Percentiles rank a stretch among this genome's conserved stretches.
phyloP scores from a whole-genome alignment of 2,797 vertebrate species.

The Galaxias olidus region DNA sequence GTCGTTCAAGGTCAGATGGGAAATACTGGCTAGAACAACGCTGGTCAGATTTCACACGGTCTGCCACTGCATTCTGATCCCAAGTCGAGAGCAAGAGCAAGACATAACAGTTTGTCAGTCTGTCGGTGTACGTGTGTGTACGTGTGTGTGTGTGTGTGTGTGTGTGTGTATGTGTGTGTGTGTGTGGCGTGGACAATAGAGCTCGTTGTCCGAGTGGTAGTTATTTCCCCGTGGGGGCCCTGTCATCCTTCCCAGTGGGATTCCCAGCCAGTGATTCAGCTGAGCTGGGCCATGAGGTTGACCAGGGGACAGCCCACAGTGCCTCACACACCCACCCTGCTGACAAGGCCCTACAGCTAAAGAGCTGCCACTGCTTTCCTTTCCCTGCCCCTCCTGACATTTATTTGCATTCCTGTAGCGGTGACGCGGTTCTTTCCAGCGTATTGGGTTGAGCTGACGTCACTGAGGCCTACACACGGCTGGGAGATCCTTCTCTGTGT shows the following conservation, averaged over 20 bases:
- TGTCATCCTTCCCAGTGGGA: slow-evolving; percentile 13
- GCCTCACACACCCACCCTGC: neutral
- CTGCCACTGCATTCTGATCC: neutral
- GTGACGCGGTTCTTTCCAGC: too few species aligned
- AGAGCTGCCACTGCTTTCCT: too few species aligned
- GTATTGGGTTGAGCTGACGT: too few species aligned
- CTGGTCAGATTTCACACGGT: neutral
- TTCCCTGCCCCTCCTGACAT: too few species aligned
- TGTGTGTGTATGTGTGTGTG: too few species aligned
- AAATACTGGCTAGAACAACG: neutral
- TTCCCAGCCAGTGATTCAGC: slow-evolving; percentile 35
- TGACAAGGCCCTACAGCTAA: too few species aligned
- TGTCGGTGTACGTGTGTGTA: too few species aligned
- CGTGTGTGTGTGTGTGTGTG: too few species aligned
- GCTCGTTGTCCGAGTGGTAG: neutral
- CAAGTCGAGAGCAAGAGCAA: neutral
- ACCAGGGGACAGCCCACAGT: neutral
- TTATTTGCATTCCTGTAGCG: too few species aligned
- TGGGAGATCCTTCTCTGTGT: too few species aligned
- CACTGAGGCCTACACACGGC: too few species aligned
- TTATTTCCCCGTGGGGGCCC: neutral
- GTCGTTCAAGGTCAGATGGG: neutral
- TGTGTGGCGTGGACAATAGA: too few species aligned
- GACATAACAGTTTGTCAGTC: neutral
- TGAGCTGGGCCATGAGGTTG: neutral